Conservation (phyloP, 1,140 invertebrate genomes). For the Polypedilum vanderplanki region DNA sequence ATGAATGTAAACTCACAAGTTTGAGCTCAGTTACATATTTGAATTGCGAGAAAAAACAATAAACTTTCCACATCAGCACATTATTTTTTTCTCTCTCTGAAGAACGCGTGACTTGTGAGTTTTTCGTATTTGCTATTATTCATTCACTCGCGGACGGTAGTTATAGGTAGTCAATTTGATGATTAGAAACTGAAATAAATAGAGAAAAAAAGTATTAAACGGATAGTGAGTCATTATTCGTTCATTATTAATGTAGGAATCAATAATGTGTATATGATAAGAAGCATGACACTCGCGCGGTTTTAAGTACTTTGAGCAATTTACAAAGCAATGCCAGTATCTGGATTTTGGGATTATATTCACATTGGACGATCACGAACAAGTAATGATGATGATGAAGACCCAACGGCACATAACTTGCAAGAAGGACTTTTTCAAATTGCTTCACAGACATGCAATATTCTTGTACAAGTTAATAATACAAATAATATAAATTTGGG, state of each 20-base stretch:
- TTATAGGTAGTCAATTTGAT: background rate
- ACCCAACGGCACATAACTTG: slow-evolving; percentile 51
- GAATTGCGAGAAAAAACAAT: background rate
- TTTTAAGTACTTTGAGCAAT: background rate
- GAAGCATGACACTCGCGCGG: background rate
- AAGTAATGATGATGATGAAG: background rate
- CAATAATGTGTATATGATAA: background rate
- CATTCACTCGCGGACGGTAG: background rate
- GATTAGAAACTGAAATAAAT: background rate
- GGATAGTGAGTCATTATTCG: background rate
- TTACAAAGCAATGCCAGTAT: slow-evolving; percentile 44
- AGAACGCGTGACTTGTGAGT: background rate
- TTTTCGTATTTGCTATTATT: background rate
- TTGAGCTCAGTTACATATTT: background rate
- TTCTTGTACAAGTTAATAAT: slow-evolving; percentile 64
- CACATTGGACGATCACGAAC: slow-evolving; percentile 45
- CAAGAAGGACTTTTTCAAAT: slow-evolving; percentile 65
- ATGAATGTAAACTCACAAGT: background rate
- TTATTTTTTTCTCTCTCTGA: background rate
- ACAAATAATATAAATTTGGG: slow-evolving; percentile 64
- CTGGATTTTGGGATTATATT: slow-evolving; percentile 50
- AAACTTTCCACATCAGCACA: background rate
- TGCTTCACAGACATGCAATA: slow-evolving; percentile 62
- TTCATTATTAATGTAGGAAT: background rate
- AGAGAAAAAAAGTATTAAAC: background rate